phyloP scores from a whole-genome alignment of 2,888 invertebrate species.

The Tupiocoris notatus region DNA sequence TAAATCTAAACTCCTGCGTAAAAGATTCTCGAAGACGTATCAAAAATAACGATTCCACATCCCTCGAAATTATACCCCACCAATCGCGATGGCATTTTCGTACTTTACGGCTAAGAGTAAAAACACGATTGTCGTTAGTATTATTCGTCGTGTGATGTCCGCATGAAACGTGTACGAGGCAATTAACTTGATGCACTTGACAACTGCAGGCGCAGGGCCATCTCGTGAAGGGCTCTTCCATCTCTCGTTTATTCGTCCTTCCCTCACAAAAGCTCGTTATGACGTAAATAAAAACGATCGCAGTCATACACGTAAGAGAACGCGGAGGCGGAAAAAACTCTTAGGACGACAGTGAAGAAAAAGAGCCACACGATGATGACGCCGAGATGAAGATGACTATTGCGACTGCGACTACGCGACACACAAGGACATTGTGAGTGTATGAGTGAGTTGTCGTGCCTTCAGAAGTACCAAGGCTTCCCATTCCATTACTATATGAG shows the following conservation, averaged over 20 bases:
- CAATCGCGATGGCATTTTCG: too few relatives aligned
- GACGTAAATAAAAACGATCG: neutral
- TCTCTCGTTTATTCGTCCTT: neutral
- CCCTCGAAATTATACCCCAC: too few relatives aligned
- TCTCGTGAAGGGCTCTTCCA: too few relatives aligned
- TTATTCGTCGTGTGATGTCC: neutral
- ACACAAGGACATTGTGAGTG: neutral
- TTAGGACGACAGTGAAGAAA: neutral
- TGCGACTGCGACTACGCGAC: neutral
- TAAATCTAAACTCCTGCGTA: too few relatives aligned
- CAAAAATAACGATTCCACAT: too few relatives aligned
- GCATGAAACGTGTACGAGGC: neutral
- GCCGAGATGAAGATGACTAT: neutral
- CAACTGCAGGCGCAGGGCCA: neutral
- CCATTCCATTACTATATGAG: constrained; percentile 30
- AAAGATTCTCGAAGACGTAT: too few relatives aligned
- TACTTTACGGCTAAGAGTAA: too few relatives aligned
- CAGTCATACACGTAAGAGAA: neutral
- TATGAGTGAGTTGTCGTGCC: neutral
- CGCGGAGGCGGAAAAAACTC: neutral
- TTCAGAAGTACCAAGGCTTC: neutral
- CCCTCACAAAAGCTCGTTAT: neutral
- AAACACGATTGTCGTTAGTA: neutral
- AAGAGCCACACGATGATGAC: neutral
- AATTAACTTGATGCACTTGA: neutral